Evolutionary conservation across 2,797 vertebrate genomes (phyloP).

Genomic region (Bradypodion pumilum): DNA sequence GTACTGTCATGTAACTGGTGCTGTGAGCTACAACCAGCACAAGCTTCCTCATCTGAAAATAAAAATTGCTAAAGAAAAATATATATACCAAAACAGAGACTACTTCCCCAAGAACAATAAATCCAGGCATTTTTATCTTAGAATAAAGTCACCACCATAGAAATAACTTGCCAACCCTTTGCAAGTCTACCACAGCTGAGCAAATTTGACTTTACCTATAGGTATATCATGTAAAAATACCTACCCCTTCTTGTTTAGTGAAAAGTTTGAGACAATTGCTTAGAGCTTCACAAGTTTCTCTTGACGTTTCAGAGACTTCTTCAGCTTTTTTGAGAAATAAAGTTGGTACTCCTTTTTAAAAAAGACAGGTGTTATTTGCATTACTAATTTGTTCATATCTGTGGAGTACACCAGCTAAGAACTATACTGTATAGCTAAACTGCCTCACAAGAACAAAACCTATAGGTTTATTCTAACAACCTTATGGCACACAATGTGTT

Average conservation of each 20-base stretch:
- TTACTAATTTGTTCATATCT: not conserved
- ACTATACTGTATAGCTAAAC: not conserved
- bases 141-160: not conserved
- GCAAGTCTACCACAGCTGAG: not conserved
- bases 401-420: not conserved
- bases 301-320: conserved; percentile 84
- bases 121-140: not conserved
- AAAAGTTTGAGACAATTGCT: conserved; percentile 84
- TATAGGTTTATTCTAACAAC: not conserved
- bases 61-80: conserved; percentile 26
- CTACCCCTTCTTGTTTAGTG: conserved; percentile 88
- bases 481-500: not conserved
- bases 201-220: too few species aligned
- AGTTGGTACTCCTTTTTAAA: conserved; percentile 74
- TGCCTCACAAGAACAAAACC: not conserved
- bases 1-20: conserved; percentile 45
- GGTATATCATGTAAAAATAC: conserved; percentile 56
- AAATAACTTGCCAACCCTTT: not conserved
- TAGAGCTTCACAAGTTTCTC: conserved; percentile 83
- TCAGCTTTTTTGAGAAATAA: conserved; percentile 85
- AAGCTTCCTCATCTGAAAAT: conserved; percentile 41
- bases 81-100: not conserved
- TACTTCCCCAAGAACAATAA: not conserved
- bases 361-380: not conserved
- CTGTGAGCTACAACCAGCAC: conserved; percentile 34